Evolutionary conservation across 2,888 invertebrate species (phyloP).

Genomic region (Brachyptera risi): DNA sequence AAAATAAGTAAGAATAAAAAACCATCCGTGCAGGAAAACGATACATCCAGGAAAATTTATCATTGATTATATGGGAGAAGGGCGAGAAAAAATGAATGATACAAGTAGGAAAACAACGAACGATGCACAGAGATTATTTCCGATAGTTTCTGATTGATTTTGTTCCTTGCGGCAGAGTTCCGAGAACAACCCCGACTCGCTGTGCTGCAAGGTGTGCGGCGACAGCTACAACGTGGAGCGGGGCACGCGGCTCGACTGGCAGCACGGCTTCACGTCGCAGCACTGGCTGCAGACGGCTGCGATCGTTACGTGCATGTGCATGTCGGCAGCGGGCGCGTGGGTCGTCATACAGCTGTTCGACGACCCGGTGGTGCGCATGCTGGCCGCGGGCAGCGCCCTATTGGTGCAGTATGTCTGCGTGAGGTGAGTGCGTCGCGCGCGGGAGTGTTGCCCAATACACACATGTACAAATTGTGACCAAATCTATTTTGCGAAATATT

Average conservation of each 20-base stretch:
- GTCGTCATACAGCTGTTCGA: constrained; percentile 72
- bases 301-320: constrained; percentile 73
- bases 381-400: constrained; percentile 75
- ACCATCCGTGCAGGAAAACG: too few species aligned
- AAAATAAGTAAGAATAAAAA: too few species aligned
- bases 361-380: constrained; percentile 71
- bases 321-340: constrained; percentile 74
- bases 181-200: constrained; percentile 53
- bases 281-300: constrained; percentile 83
- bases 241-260: constrained; percentile 63
- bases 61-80: too few species aligned
- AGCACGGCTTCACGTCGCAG: constrained; percentile 73
- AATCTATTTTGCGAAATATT: too few species aligned
- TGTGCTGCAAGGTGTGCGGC: constrained; percentile 82
- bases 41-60: too few species aligned
- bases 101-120: too few species aligned
- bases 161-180: constrained; percentile 53
- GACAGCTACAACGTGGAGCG: constrained; percentile 61
- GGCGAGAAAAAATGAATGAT: too few species aligned
- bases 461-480: too few species aligned
- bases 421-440: constrained; percentile 52
- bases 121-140: too few species aligned
- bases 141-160: not conserved
- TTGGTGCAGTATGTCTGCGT: constrained; percentile 81
- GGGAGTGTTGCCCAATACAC: too few species aligned